Base-by-base conservation (phyloP, 1,140 invertebrate genomes). In the Parapsyche elsis region DNA sequence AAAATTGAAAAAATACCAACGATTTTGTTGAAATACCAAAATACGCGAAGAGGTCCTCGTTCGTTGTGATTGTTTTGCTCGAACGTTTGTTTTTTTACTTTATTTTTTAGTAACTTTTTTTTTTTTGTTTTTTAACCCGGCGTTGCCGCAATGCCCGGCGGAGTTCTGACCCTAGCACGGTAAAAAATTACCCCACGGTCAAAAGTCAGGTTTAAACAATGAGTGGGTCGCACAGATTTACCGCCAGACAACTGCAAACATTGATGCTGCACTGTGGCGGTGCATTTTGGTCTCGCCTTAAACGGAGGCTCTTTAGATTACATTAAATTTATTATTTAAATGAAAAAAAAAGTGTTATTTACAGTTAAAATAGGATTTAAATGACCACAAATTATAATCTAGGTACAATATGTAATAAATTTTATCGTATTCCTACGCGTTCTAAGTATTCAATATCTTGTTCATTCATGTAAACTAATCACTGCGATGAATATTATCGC, bases 141-240 rank as follows among this genome's bases (percentile, higher is more conserved):
- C 14, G n/a, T 26, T 2, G 14, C 64, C 64, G 21, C 64, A 67
- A 67, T 67, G 9, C 64, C 24, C 64, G 23, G 23, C 14, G 64
- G 64, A 67, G 10, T 24, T 24, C 24, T 9, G 64, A 12, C 21
- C 24, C 23, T 14, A 9, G 64, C 9, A 10, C 64, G 23, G 21
- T 24, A 12, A 67, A 67, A 67, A 67, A 67, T 26, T 26, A 30
- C 64, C 64, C 64, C 24, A 16, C 21, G 59, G 21, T 23, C 21
- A 61, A 23, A 61, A 61, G 24, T 7, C 10, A 10, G 9, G 64
- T 0, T 10, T 26, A 23, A 67, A 67, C 64, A 67, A 67, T 67
- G 64, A 67, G 64, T 14, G 64, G 64, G 21, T 23, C 64, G 64
- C 64, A 23, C 64, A 67, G 64, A 67, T 67, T 67, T 67, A 67